phyloP scores from a whole-genome alignment of 2,797 vertebrate species.

The Poecilia picta region DNA sequence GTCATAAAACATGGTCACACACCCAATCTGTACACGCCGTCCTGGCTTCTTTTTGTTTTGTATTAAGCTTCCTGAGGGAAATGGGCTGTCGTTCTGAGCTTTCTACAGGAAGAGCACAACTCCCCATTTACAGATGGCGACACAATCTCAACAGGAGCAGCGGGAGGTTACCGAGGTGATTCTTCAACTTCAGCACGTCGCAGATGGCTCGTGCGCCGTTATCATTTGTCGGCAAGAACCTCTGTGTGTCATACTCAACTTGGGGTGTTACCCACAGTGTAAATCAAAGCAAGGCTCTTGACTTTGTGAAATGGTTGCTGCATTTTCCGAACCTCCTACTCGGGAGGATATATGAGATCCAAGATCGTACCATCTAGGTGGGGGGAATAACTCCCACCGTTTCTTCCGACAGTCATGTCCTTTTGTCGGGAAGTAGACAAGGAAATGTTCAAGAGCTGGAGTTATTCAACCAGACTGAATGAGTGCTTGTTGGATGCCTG shows the following conservation, averaged over 20 bases:
- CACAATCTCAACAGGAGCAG: slow-evolving; percentile 46
- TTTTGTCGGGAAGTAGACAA: slow-evolving; percentile 56
- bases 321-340: slow-evolving; percentile 64
- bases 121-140: slow-evolving; percentile 54
- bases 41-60: slow-evolving; percentile 30
- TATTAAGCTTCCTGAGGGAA: slow-evolving; percentile 36
- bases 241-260: slow-evolving; percentile 48
- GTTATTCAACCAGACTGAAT: slow-evolving; percentile 72
- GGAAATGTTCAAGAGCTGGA: slow-evolving; percentile 59
- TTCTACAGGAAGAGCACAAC: slow-evolving; percentile 46
- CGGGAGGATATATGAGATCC: slow-evolving; percentile 59
- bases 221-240: slow-evolving; percentile 71
- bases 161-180: slow-evolving; percentile 69
- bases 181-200: slow-evolving; percentile 67
- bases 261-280: slow-evolving; percentile 70
- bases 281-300: slow-evolving; percentile 66
- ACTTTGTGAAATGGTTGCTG: slow-evolving; percentile 64
- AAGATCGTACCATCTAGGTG: slow-evolving; percentile 53
- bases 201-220: slow-evolving; percentile 58
- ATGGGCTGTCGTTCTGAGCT: slow-evolving; percentile 34
- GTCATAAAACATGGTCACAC: slow-evolving; percentile 40
- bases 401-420: slow-evolving; percentile 54
- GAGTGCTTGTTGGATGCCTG: slow-evolving; percentile 66
- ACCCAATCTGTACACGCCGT: slow-evolving; percentile 23
- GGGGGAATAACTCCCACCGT: slow-evolving; percentile 59